Evolutionary conservation across 2,888 invertebrate species (phyloP), one percentile per base, ranked within the genome.

Genomic region (Brenthis daphne): DNA sequence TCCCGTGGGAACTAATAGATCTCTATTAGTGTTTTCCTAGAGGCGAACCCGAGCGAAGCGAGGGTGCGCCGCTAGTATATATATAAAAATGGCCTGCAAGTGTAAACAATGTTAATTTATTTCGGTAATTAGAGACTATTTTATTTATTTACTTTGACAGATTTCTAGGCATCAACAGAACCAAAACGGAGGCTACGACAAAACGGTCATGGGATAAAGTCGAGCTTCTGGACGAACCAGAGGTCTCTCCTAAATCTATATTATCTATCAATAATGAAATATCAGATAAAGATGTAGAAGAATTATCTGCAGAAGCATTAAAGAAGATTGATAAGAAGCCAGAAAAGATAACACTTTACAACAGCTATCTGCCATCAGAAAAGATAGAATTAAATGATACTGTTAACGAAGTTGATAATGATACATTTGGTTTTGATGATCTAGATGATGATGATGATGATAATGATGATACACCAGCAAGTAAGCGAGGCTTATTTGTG

Each of bases 271-370:
- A 80, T 72, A 90, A 90, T 74, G 81, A 85, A 37, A 83, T 87
- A 16, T 75, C 79, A 8, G 78, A 77, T 1, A 81, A 87, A 73
- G 92, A 91, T 48, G 82, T 88, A 0, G 92, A 92, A 75, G 90
- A 91, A 72, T 68, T 92, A 0, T 87, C 90, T 0, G 73, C 76
- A 0, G 89, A 88, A 53, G 83, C 80, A 0, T 24, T 82, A 0
- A 82, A 77, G 29, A 88, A 84, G 73, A 60, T 64, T 1, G 84
- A 83, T 0, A 85, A 81, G 51, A 92, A 90, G 79, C 92, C 92
- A 0, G 92, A 92, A 68, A 92, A 92, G 69, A 76, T 91, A 4
- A 84, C 81, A 0, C 70, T 90, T 0, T 89, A 81, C 58, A 85
- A 87, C 0, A 87, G 79, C 48, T 88, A 89, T 65, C 74, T 88